Conservation (phyloP, 2,113 vertebrate species). For the Solea solea region DNA sequence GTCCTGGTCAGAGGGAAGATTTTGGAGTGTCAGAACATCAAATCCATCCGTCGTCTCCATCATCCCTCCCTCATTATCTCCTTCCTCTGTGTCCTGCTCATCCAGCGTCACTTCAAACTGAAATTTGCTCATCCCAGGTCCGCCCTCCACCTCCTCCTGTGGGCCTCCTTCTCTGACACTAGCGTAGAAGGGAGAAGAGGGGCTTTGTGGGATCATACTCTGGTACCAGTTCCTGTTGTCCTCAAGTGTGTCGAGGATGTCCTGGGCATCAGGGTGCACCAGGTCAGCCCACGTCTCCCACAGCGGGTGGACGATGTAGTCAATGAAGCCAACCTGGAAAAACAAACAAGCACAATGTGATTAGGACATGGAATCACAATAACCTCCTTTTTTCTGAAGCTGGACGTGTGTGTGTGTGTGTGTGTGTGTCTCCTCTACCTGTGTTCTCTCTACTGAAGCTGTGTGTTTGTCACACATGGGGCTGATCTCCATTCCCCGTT, state of each 20-base stretch:
- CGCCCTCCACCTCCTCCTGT: constrained; percentile 79
- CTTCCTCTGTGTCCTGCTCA: constrained; percentile 84
- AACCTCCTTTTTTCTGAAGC: background rate
- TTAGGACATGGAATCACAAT: background rate
- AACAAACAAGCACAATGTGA: background rate
- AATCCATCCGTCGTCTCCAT: constrained; percentile 63
- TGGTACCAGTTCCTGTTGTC: constrained; percentile 99
- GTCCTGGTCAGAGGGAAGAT: constrained; percentile 22
- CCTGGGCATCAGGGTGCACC: constrained; percentile 97
- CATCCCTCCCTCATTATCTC: constrained; percentile 69
- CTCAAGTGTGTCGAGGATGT: constrained; percentile 97
- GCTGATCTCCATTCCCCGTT: constrained; percentile 97
- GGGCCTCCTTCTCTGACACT: constrained; percentile 74
- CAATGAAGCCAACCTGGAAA: constrained; percentile 93
- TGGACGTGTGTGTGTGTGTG: background rate
- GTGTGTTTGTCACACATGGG: constrained; percentile 99
- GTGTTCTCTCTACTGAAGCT: constrained; percentile 96
- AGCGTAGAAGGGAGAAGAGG: constrained; percentile 90
- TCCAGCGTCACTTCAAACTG: constrained; percentile 95
- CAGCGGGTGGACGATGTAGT: constrained; percentile 96
- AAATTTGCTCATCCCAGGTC: constrained; percentile 84
- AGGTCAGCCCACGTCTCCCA: constrained; percentile 99
- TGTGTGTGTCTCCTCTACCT: constrained; percentile 81
- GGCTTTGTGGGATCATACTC: constrained; percentile 98
- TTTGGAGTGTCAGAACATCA: constrained; percentile 33